A percentile compares a stretch with the other conserved stretches of the same genome.
Conservation (phyloP, 2,797 vertebrate genomes). For the Xiphorhynchus erythropygius region DNA sequence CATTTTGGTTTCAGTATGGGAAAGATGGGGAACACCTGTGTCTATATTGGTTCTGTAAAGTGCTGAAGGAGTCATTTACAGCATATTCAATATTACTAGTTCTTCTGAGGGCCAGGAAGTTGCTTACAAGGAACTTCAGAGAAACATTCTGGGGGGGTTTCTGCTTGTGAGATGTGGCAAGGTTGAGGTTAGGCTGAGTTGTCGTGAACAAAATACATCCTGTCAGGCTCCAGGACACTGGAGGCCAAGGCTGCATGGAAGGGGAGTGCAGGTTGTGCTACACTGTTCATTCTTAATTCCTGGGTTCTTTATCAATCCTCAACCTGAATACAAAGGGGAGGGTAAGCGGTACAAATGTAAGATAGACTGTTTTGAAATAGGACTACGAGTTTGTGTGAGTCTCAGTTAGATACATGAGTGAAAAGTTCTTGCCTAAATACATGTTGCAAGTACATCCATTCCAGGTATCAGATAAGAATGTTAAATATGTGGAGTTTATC, state of each 20-base stretch:
- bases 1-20: background rate
- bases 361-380: background rate
- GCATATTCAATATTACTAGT: background rate
- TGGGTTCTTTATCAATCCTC: background rate
- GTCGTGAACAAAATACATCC: background rate
- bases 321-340: background rate
- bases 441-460: background rate
- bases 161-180: background rate
- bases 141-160: background rate
- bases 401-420: background rate
- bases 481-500: background rate
- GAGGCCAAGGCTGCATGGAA: background rate
- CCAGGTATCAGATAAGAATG: background rate
- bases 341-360: background rate
- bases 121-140: background rate
- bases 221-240: background rate
- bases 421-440: background rate
- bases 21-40: background rate
- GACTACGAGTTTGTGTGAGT: fast-evolving
- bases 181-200: background rate
- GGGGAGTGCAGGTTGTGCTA: background rate
- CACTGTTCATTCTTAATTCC: background rate
- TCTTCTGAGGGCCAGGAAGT: background rate
- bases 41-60: background rate
- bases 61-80: background rate